phyloP scores from a whole-genome alignment of 2,113 vertebrate species.

The Fregata magnificens region DNA sequence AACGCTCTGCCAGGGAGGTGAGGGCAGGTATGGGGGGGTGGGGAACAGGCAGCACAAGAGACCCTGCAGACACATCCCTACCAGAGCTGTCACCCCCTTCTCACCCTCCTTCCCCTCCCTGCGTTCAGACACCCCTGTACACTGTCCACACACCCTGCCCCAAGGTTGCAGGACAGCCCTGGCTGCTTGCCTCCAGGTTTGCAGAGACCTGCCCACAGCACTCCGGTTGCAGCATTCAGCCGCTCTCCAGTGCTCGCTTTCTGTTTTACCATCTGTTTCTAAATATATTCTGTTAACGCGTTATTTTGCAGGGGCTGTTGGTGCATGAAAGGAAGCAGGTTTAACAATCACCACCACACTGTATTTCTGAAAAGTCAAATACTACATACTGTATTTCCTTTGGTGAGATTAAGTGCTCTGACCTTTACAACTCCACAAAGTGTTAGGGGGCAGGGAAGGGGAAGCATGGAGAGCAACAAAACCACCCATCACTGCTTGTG shows the following conservation, averaged over 20 bases:
- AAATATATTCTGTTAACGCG: neutral
- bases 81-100: neutral
- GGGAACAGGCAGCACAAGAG: neutral
- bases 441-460: neutral
- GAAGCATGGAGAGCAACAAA: neutral
- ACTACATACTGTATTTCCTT: neutral
- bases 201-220: accelerated
- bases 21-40: neutral
- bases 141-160: accelerated
- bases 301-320: neutral
- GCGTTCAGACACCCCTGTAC: accelerated
- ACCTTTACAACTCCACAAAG: neutral
- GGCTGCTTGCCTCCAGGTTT: neutral
- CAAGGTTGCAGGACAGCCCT: neutral
- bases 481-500: neutral
- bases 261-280: neutral
- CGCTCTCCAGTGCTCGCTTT: neutral
- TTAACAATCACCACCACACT: neutral
- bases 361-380: neutral
- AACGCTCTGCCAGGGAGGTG: accelerated
- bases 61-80: neutral
- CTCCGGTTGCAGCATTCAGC: neutral
- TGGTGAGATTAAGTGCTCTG: neutral
- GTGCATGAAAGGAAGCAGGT: neutral
- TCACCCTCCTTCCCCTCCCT: neutral